Evolutionary conservation across 2,888 invertebrate species (phyloP), one percentile per base, ranked within the genome.

Genomic region (Machimus rusticus): DNA sequence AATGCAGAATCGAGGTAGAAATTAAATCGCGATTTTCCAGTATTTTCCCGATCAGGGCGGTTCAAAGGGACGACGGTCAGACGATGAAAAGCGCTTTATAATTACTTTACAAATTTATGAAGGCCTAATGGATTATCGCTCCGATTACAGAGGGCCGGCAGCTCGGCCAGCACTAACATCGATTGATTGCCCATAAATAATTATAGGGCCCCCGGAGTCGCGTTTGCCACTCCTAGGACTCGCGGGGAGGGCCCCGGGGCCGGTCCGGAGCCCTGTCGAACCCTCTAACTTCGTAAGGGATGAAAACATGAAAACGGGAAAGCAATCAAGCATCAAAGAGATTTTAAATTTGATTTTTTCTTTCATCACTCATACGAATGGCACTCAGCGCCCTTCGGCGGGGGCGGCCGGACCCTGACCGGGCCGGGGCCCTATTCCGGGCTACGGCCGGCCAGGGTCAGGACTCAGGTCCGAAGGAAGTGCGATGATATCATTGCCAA

Each of bases 241-340:
- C 9, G 19, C 5, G 12, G 19, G 34, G 14, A 43, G 23, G 19
- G 46, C 28, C 28, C 2, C 28, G 78, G 9, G 12, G 28, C 51
- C 51, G 23, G 19, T 43, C 31, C 16, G 39, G 4, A 28, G 78
- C 78, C n/a, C 79, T 31, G 23, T 31, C 31, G 79, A 79, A 79
- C 31, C 57, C 28, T 66, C 39, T 82, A 82, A 82, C 82, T 82
- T 51, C 19, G 37, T 82, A 51, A 82, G 66, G 55, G 55, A 82
- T 79, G 79, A 79, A 79, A 66, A 66, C 66, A 66, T 66, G 66
- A 66, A 66, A 79, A 51, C 51, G 46, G 79, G 66, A 82, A 82
- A 81, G 34, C 82, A 82, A 82, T 82, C 82, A 82, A 34, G 57
- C 82, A 82, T 82, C 82, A 82, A 82, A 82, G 82, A 51, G 82